Percentiles rank a stretch among this genome's conserved stretches.
These are phyloP conservation scores for Drosophila meridiana DNA, from an alignment of 2,888 invertebrate genomes.

Conservation along the genomic window DNA sequence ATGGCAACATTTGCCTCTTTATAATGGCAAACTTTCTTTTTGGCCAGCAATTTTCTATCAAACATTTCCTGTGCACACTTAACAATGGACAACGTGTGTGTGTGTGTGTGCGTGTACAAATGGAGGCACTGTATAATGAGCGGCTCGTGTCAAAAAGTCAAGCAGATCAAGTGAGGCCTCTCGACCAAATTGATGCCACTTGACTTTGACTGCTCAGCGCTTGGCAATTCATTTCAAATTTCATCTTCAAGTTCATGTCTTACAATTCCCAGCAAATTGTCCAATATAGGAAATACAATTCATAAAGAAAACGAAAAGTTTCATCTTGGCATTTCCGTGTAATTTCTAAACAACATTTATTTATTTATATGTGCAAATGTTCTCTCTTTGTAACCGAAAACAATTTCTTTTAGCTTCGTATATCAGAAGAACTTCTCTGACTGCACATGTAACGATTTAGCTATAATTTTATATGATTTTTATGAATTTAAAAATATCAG, in stretches of 20 bases:
- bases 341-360: neutral
- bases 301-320: neutral
- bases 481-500: neutral
- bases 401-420: slow-evolving; percentile 1
- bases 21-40: slow-evolving; percentile 1
- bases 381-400: slow-evolving; percentile 1
- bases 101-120: neutral
- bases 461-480: no score
- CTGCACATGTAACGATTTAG: neutral
- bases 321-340: neutral
- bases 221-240: neutral
- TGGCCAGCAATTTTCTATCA: neutral
- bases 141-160: slow-evolving; percentile 11
- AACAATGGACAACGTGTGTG: neutral
- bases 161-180: slow-evolving; percentile 5
- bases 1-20: neutral
- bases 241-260: neutral
- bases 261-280: neutral
- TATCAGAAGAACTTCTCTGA: neutral
- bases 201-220: neutral
- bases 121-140: slow-evolving; percentile 16
- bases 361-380: neutral
- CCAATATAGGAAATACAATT: neutral
- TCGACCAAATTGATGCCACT: slow-evolving; percentile 3
- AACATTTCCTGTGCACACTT: slow-evolving; percentile 8